Percentiles rank a stretch among this genome's conserved stretches.
Conservation (phyloP, 2,113 vertebrate genomes). For the Scomber japonicus region DNA sequence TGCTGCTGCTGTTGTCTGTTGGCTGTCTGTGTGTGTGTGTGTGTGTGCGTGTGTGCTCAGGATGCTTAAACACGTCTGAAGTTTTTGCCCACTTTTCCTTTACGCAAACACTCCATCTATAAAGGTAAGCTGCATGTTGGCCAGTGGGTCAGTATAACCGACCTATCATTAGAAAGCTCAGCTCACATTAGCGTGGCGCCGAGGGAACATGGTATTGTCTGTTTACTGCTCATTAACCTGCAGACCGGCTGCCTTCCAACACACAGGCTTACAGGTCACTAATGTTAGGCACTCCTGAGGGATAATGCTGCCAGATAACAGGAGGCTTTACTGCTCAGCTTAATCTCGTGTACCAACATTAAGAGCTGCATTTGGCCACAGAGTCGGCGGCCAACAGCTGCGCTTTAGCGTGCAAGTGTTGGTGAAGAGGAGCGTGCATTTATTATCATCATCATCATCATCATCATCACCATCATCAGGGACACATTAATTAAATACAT, state of each 20-base stretch:
- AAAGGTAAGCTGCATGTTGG: neutral
- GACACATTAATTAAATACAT: neutral
- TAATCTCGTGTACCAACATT: slow-evolving; percentile 70
- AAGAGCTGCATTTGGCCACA: slow-evolving; percentile 46
- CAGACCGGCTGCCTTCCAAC: slow-evolving; percentile 21
- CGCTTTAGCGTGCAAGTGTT: slow-evolving; percentile 1
- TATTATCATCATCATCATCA: too few species aligned
- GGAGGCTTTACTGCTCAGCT: slow-evolving; percentile 61
- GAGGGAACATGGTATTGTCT: neutral
- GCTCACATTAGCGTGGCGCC: neutral
- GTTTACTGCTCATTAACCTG: slow-evolving; percentile 57
- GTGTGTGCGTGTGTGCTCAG: too few species aligned
- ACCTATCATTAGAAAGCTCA: neutral
- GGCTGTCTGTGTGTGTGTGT: too few species aligned
- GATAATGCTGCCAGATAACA: slow-evolving; percentile 65
- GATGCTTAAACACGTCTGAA: too few species aligned
- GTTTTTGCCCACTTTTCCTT: too few species aligned
- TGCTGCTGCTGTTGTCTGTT: too few species aligned
- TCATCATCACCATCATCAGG: too few species aligned
- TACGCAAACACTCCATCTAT: too few species aligned
- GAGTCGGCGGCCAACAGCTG: slow-evolving; percentile 16
- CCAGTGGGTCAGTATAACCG: neutral
- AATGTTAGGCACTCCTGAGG: slow-evolving; percentile 54
- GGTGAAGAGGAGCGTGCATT: neutral
- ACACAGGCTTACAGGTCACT: slow-evolving; percentile 63